Evolutionary conservation across 1,140 invertebrate species (phyloP).

Genomic region (Diabrotica undecimpunctata): DNA sequence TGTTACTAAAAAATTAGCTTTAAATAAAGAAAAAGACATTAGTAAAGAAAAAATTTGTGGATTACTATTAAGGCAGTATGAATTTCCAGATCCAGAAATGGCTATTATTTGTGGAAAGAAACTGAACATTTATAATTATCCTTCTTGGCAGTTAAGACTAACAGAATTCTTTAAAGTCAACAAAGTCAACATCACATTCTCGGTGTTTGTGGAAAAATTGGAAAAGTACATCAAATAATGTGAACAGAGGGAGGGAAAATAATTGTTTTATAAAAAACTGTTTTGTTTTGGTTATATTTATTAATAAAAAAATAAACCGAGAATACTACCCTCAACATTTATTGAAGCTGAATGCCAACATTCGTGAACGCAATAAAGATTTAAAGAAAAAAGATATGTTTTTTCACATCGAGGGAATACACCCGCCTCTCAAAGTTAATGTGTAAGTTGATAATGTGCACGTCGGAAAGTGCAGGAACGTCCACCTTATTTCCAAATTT

Average conservation of each 20-base stretch:
- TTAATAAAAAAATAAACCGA: not conserved
- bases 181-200: constrained; percentile 52
- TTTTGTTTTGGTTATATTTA: not conserved
- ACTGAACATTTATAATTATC: constrained; percentile 58
- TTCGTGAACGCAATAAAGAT: no score
- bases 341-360: no score
- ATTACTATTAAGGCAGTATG: constrained; percentile 49
- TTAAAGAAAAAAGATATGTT: no score
- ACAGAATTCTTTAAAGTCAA: constrained; percentile 65
- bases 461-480: no score
- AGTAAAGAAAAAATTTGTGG: constrained; percentile 50
- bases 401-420: no score
- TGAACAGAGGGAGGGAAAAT: constrained; percentile 67
- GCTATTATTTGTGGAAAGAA: constrained; percentile 58
- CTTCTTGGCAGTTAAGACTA: constrained; percentile 68
- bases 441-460: no score
- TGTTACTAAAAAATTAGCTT: constrained; percentile 44
- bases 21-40: constrained; percentile 46
- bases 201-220: constrained; percentile 56
- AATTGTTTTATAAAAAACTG: constrained; percentile 9
- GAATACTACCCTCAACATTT: no score
- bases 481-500: no score
- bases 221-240: constrained; percentile 59
- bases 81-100: constrained; percentile 64
- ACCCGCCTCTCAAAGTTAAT: no score